These are phyloP conservation scores for Arenaria interpres DNA, from an alignment of 2,113 vertebrate genomes.

Conservation along the genomic window DNA sequence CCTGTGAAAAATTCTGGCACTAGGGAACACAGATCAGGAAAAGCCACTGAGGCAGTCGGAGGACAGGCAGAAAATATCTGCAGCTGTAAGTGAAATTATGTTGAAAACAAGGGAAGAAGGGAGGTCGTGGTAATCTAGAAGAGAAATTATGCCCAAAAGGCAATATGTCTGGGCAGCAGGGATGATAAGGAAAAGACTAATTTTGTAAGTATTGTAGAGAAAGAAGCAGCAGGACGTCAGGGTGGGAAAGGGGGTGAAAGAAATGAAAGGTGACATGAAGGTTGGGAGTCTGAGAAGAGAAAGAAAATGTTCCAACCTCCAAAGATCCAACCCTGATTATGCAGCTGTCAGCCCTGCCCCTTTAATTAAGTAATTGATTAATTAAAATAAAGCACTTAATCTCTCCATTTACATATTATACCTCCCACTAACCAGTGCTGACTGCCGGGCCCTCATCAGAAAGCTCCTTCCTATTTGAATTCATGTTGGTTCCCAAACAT, in stretches of 20 bases:
- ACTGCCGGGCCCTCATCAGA: constrained; percentile 4
- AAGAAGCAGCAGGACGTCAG: constrained; percentile 9
- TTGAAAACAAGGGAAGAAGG: background rate
- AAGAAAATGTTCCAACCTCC: constrained; percentile 39
- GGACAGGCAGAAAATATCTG: background rate
- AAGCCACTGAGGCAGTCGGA: background rate
- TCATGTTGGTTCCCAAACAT: constrained; percentile 57
- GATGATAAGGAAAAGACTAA: background rate
- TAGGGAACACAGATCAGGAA: background rate
- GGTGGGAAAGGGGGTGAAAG: background rate
- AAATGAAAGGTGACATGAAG: constrained; percentile 32
- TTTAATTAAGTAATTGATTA: constrained; percentile 72
- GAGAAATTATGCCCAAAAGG: background rate
- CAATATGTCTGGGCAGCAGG: background rate
- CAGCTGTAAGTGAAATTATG: background rate
- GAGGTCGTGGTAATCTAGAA: background rate
- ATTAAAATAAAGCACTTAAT: constrained; percentile 73
- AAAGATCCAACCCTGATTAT: constrained; percentile 43
- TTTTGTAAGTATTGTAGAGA: background rate
- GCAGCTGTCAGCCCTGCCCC: constrained; percentile 63
- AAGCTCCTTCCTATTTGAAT: constrained; percentile 56
- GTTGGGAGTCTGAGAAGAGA: constrained; percentile 16
- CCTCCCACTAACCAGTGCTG: constrained; percentile 21
- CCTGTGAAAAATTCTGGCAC: background rate
- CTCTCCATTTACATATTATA: constrained; percentile 61